Percentiles rank a stretch among this genome's conserved stretches.
phyloP scores from a whole-genome alignment of 2,888 invertebrate species.

The Herminia tarsipennalis region DNA sequence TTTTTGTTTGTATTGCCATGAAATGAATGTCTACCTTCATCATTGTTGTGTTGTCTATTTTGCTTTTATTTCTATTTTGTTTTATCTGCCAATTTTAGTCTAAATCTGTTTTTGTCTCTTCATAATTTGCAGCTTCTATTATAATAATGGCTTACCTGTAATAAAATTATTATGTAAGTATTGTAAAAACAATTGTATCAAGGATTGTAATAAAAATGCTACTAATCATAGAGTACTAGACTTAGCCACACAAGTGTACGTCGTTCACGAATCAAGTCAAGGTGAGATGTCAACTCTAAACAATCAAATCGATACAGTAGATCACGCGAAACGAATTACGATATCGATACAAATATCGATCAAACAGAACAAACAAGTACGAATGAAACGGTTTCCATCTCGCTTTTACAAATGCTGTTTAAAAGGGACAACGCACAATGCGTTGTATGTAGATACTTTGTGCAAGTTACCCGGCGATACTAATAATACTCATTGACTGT shows the following conservation, averaged over 20 bases:
- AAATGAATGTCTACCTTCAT: too few species aligned
- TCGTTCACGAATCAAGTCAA: constrained; percentile 38
- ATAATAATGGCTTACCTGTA: too few species aligned
- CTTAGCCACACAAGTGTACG: constrained; percentile 9
- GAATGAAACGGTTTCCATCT: constrained; percentile 5
- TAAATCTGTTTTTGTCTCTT: too few species aligned
- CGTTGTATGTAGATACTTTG: not conserved
- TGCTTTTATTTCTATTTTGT: too few species aligned
- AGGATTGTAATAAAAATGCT: not conserved
- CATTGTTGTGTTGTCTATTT: too few species aligned
- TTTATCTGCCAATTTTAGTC: too few species aligned
- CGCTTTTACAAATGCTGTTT: not conserved
- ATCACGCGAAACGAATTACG: constrained; percentile 49
- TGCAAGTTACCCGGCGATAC: not conserved
- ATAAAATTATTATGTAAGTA: too few species aligned
- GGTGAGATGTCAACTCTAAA: constrained; percentile 48
- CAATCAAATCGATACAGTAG: constrained; percentile 44
- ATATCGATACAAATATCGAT: constrained; percentile 34
- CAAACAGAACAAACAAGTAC: constrained; percentile 10
- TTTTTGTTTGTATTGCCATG: too few species aligned
- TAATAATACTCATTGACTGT: constrained; percentile 3
- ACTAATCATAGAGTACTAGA: not conserved
- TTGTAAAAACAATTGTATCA: not conserved
- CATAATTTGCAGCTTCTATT: too few species aligned
- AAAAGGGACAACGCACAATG: constrained; percentile 4